Evolutionary conservation across 2,888 invertebrate genomes (phyloP).

Genomic region (Cryptocephalus primarius): DNA sequence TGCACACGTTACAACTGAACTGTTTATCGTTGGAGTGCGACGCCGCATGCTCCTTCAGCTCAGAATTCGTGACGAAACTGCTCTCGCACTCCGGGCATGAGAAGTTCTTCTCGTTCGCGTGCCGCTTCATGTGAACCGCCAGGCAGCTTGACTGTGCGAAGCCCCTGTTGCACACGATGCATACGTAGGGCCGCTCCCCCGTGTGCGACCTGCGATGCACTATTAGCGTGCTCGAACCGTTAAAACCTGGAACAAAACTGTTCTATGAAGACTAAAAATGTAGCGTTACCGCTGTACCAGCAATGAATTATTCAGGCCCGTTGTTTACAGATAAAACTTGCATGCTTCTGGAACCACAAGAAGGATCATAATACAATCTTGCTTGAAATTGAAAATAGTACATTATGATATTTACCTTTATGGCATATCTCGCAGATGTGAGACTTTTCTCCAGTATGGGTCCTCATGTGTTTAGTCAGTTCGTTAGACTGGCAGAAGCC

Average conservation of each 20-base stretch:
- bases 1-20: conserved; percentile 8
- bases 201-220: conserved; percentile 34
- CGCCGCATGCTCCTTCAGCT: conserved; percentile 3
- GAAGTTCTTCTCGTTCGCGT: conserved; percentile 9
- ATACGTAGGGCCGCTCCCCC: conserved; percentile 34
- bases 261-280: neutral
- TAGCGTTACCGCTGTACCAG: too few species aligned
- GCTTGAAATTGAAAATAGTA: too few species aligned
- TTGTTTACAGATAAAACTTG: too few species aligned
- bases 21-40: conserved; percentile 6
- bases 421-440: conserved; percentile 38
- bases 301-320: too few species aligned
- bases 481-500: conserved; percentile 39
- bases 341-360: too few species aligned
- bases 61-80: conserved; percentile 4
- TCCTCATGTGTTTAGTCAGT: conserved; percentile 38
- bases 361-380: too few species aligned
- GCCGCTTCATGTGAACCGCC: conserved; percentile 35
- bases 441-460: conserved; percentile 39
- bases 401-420: conserved; percentile 34
- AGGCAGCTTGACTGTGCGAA: conserved; percentile 37
- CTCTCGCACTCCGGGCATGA: conserved; percentile 1
- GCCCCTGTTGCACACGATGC: conserved; percentile 31
- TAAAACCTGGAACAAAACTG: conserved; percentile 26
- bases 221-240: conserved; percentile 34